Evolutionary conservation across 2,888 invertebrate genomes (phyloP).

Genomic region (Heteromurus nitidus): DNA sequence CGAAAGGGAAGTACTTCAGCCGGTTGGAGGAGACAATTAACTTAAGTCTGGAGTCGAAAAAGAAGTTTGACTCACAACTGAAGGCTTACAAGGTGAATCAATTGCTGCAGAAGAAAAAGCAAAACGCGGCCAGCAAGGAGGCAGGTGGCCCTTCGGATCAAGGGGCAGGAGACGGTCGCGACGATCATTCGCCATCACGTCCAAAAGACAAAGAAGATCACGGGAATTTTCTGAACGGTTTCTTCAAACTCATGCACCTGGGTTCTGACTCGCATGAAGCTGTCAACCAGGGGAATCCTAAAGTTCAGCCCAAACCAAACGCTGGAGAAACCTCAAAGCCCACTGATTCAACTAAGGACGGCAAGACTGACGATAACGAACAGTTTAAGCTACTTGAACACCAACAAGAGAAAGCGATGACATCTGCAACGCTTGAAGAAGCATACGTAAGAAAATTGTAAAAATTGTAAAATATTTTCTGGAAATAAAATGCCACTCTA

Average conservation of each 20-base stretch:
- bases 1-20: slow-evolving; percentile 43
- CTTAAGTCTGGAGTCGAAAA: slow-evolving; percentile 25
- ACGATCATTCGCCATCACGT: too few relatives aligned
- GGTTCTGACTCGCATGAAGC: too few relatives aligned
- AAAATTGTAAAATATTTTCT: neutral
- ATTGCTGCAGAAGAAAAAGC: slow-evolving; percentile 27
- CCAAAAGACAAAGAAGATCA: too few relatives aligned
- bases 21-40: slow-evolving; percentile 47
- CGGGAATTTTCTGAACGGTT: too few relatives aligned
- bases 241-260: neutral
- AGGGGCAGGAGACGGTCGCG: too few relatives aligned
- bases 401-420: neutral
- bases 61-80: slow-evolving; percentile 55
- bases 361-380: neutral
- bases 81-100: slow-evolving; percentile 61
- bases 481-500: neutral
- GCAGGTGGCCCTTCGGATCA: too few relatives aligned
- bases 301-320: too few relatives aligned
- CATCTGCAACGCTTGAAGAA: slow-evolving; percentile 13
- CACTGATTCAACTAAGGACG: too few relatives aligned
- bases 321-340: neutral
- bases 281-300: too few relatives aligned
- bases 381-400: too few relatives aligned
- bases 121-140: too few relatives aligned
- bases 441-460: slow-evolving; percentile 18